Evolutionary conservation across 2,888 invertebrate species (phyloP), one percentile per base, ranked within the genome.

Genomic region (Dolichomitus sp.): DNA sequence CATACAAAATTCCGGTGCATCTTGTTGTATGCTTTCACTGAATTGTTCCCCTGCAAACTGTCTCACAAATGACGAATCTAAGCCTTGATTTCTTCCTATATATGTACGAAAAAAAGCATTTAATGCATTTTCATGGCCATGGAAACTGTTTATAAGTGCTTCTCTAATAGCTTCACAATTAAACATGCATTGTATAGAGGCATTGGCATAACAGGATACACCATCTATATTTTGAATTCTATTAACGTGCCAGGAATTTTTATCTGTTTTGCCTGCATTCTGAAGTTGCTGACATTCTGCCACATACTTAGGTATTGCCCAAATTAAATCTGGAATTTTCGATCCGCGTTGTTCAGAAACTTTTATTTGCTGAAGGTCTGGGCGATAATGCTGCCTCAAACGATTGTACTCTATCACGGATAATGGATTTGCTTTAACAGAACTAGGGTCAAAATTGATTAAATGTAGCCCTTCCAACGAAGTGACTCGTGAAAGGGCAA

Each of bases 351-450:
- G 9, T 0, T 27, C 11, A 4, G 23, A 45, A n/a, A 76, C 14
- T 5, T n/a, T 37, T 1, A 76, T 76, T 59, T 27, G 48, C 6
- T 27, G 63, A 23, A 85, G 66, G 12, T 80, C 78, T 33, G 86
- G 84, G 11, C 78, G 66, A 81, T 78, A 84, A n/a, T 48, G 14
- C 19, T 70, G 14, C 48, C 85, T 77, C 23, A 88, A 78, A n/a
- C 87, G 50, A 73, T 88, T 87, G 33, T 88, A 87, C 63, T 88
- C 86, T 19, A 59, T n/a, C 9, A 87, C 82, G 12, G 87, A 86
- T n/a, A 19, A n/a, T n/a, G 19, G 54, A 52, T 45, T 72, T 4
- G 88, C 85, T 52, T 84, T 73, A 0, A 86, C 65, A 0, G 80
- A 65, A n/a, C 42, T 23, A 7, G 84, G 87, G 68, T 88, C 86